Percentiles rank a stretch among this genome's conserved stretches.
phyloP scores from a whole-genome alignment of 2,888 invertebrate genomes.

The Steromphala cineraria region DNA sequence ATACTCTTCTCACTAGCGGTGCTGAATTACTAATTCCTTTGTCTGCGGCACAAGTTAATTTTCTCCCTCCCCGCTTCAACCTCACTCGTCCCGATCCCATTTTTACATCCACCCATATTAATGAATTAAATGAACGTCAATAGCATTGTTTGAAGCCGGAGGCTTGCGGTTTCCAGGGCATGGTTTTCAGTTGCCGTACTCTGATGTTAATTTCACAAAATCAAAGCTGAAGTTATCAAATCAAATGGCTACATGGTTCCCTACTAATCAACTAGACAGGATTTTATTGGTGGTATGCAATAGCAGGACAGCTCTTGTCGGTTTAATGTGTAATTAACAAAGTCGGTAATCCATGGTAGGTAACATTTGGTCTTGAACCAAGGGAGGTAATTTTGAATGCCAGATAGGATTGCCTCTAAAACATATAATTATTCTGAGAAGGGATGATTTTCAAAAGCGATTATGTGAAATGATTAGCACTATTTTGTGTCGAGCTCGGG shows the following conservation, averaged over 20 bases:
- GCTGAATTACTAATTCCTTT: constrained; percentile 1
- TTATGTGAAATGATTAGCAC: neutral
- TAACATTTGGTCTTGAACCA: neutral
- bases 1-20: neutral
- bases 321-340: neutral
- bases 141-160: constrained; percentile 8
- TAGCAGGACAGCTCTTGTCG: neutral
- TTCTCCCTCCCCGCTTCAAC: neutral
- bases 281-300: neutral
- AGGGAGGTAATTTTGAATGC: neutral
- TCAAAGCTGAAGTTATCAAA: constrained; percentile 5
- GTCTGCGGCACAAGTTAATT: neutral
- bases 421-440: neutral
- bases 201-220: constrained; percentile 1
- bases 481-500: neutral
- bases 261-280: neutral
- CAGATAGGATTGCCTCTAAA: neutral
- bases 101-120: constrained; percentile 23
- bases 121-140: constrained; percentile 29
- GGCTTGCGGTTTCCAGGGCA: constrained; percentile 2
- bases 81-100: neutral
- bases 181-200: neutral
- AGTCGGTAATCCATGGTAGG: neutral
- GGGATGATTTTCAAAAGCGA: neutral
- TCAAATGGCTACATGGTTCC: constrained; percentile 1